Evolutionary conservation across 2,113 vertebrate genomes (phyloP).

Genomic region (Myodes glareolus): DNA sequence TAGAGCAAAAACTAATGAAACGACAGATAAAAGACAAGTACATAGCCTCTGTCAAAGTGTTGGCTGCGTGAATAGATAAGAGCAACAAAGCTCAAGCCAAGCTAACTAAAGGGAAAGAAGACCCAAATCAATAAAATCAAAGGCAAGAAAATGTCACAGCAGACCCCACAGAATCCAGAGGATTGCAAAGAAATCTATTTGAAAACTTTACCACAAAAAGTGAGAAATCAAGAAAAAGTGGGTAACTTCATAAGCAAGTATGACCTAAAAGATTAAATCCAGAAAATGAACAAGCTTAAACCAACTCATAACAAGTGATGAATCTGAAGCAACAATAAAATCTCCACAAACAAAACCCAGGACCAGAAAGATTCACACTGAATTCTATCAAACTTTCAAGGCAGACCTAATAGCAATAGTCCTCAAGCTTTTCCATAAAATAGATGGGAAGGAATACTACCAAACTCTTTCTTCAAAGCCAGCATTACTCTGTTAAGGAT

Average conservation of each 20-base stretch:
- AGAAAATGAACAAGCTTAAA: no score
- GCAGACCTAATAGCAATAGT: not conserved
- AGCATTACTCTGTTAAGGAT: not conserved
- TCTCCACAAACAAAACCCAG: not conserved
- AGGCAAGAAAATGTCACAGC: not conserved
- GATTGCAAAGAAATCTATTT: not conserved
- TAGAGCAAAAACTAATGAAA: not conserved
- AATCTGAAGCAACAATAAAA: not conserved
- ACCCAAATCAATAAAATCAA: not conserved
- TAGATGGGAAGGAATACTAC: not conserved
- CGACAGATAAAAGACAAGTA: not conserved
- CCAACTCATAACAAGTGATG: not conserved
- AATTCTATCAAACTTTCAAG: not conserved
- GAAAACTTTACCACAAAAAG: not conserved
- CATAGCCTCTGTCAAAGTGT: not conserved
- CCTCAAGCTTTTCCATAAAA: not conserved
- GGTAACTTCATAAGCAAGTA: not conserved
- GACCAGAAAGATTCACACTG: not conserved
- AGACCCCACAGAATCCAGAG: not conserved
- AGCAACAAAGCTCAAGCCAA: not conserved
- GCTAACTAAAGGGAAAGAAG: not conserved
- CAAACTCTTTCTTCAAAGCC: not conserved
- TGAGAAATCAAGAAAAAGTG: not conserved
- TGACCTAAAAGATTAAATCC: not conserved
- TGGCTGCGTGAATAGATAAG: not conserved